phyloP scores from a whole-genome alignment of 2,888 invertebrate genomes.

The Sturmia bella region DNA sequence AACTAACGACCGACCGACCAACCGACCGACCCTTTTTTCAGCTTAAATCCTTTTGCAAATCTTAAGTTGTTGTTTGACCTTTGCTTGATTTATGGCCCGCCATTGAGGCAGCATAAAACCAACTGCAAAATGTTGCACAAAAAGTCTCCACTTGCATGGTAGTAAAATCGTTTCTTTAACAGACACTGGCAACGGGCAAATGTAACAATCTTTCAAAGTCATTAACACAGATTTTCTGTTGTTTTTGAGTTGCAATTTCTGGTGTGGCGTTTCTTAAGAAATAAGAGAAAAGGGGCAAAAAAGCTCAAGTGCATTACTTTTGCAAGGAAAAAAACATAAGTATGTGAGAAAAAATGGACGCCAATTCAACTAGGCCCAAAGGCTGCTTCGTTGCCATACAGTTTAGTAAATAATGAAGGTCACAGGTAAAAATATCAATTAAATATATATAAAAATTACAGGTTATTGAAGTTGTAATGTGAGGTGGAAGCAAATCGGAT shows the following conservation, averaged over 20 bases:
- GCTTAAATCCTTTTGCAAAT: conserved; percentile 41
- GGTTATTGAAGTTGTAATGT: no score
- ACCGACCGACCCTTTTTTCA: conserved; percentile 21
- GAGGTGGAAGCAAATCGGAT: no score
- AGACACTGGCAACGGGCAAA: conserved; percentile 14
- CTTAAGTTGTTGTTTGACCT: conserved; percentile 56
- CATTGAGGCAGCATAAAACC: conserved; percentile 6
- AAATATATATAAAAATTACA: no score
- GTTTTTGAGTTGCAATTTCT: background rate
- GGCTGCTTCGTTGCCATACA: no score
- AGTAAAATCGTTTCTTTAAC: background rate
- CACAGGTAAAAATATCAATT: no score
- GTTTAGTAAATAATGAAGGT: no score
- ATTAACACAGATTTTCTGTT: conserved; percentile 49
- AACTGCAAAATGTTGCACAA: conserved; percentile 15
- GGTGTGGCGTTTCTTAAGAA: background rate
- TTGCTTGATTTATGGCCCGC: conserved; percentile 60
- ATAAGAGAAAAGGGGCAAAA: conserved; percentile 6
- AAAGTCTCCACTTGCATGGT: background rate
- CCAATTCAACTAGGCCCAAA: no score
- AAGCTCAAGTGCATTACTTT: no score
- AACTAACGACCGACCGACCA: background rate
- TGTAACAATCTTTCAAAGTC: conserved; percentile 60
- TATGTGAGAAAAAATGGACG: no score
- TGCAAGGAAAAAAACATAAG: no score